phyloP scores from a whole-genome alignment of 2,113 vertebrate species.

The Limnothrissa miodon region DNA sequence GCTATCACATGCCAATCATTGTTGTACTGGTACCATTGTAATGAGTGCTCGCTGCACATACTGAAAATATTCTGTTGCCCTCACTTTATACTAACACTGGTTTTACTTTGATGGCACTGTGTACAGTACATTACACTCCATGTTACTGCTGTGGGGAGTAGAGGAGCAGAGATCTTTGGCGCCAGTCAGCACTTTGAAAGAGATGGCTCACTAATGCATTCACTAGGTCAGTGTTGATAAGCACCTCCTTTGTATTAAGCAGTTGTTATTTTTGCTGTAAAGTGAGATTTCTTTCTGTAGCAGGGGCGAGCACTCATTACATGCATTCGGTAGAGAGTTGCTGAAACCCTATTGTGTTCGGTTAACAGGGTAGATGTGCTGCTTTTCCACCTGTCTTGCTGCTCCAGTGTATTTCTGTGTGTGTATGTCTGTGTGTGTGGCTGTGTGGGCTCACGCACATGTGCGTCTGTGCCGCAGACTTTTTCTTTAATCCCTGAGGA shows the following conservation, averaged over 20 bases:
- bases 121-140: not conserved
- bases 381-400: not conserved
- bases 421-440: slow-evolving; percentile 9
- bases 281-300: not conserved
- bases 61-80: not conserved
- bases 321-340: not conserved
- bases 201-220: not conserved
- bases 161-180: not conserved
- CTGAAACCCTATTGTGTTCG: not conserved
- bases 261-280: not conserved
- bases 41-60: not conserved
- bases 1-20: not conserved
- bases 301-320: not conserved
- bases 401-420: not conserved
- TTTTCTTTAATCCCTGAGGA: slow-evolving; percentile 1
- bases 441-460: not conserved
- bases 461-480: not conserved
- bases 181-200: not conserved
- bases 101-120: not conserved
- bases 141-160: not conserved
- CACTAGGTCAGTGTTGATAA: not conserved
- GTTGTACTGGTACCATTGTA: not conserved
- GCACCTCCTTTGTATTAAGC: not conserved
- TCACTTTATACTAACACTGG: not conserved
- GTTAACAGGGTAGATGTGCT: not conserved